A percentile compares a stretch with the other conserved stretches of the same genome.
Evolutionary conservation across 2,113 vertebrate genomes (phyloP).

Genomic region (Ptilorrhoa leucosticta): DNA sequence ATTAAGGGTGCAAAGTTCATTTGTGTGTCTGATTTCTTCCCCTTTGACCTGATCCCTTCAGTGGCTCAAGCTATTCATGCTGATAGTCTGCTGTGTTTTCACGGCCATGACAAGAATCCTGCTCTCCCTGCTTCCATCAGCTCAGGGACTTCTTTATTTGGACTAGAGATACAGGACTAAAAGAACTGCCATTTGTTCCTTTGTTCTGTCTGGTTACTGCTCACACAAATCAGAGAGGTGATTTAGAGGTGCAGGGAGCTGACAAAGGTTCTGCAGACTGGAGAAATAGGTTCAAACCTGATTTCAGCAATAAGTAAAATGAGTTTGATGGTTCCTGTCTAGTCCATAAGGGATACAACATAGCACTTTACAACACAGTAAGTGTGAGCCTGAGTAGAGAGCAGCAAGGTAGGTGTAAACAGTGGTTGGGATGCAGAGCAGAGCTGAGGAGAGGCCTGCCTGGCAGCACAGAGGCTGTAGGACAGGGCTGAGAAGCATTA

Average conservation of each 20-base stretch:
- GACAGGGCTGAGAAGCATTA: neutral
- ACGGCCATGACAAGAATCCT: neutral
- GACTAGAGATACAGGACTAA: neutral
- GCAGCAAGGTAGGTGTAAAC: neutral
- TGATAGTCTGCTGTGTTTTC: neutral
- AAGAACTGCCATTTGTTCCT: neutral
- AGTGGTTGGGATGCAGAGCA: neutral
- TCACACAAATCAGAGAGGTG: neutral
- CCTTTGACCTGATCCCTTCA: neutral
- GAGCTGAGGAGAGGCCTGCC: neutral
- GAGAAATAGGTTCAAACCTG: neutral
- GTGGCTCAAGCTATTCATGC: neutral
- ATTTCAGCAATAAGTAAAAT: neutral
- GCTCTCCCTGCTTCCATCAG: constrained; percentile 11
- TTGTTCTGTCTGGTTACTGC: neutral
- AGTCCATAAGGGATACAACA: neutral
- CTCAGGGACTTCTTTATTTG: constrained; percentile 21
- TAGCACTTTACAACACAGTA: neutral
- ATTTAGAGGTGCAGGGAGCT: neutral
- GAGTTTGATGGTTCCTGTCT: neutral
- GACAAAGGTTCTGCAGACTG: neutral
- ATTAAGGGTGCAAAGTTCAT: constrained; percentile 38
- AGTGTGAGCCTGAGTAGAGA: neutral
- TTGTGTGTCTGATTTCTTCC: neutral
- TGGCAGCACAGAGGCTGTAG: neutral